Evolutionary conservation across 2,888 invertebrate species (phyloP).

Genomic region (Morpho helenor): DNA sequence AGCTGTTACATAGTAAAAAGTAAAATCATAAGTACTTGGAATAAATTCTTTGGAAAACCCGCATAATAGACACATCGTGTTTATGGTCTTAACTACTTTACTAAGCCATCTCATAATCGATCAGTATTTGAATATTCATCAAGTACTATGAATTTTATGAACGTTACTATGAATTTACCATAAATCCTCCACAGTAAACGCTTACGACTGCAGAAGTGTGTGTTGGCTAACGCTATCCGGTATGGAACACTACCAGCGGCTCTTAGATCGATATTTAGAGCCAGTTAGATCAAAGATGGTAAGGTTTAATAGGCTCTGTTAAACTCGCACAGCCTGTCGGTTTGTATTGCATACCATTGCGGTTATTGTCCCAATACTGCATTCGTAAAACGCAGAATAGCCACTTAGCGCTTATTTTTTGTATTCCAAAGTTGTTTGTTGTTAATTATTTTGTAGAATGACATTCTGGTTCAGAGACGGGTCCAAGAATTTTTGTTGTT

Average conservation of each 20-base stretch:
- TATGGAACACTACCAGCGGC: slow-evolving; percentile 21
- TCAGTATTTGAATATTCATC: too few species aligned
- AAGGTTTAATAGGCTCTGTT: slow-evolving; percentile 49
- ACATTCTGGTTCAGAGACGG: background rate
- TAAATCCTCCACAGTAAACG: too few species aligned
- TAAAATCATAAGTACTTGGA: too few species aligned
- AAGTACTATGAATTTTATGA: too few species aligned
- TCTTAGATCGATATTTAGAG: slow-evolving; percentile 40
- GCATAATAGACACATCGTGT: too few species aligned
- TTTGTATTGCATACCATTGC: slow-evolving; percentile 44
- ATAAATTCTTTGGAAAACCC: too few species aligned
- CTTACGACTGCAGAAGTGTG: too few species aligned
- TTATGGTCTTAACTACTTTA: too few species aligned
- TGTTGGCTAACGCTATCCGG: slow-evolving; percentile 3
- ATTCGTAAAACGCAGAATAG: slow-evolving; percentile 40
- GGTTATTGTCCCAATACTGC: slow-evolving; percentile 44
- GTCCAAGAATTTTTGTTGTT: background rate
- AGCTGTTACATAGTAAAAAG: too few species aligned
- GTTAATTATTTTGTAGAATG: background rate
- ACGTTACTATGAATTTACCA: too few species aligned
- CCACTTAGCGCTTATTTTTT: background rate
- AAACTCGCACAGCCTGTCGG: slow-evolving; percentile 37
- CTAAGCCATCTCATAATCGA: too few species aligned
- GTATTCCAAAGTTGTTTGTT: background rate
- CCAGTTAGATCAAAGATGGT: slow-evolving; percentile 51